These are phyloP conservation scores for Noctua pronuba DNA, from an alignment of 2,888 invertebrate genomes.

Conservation along the genomic window DNA sequence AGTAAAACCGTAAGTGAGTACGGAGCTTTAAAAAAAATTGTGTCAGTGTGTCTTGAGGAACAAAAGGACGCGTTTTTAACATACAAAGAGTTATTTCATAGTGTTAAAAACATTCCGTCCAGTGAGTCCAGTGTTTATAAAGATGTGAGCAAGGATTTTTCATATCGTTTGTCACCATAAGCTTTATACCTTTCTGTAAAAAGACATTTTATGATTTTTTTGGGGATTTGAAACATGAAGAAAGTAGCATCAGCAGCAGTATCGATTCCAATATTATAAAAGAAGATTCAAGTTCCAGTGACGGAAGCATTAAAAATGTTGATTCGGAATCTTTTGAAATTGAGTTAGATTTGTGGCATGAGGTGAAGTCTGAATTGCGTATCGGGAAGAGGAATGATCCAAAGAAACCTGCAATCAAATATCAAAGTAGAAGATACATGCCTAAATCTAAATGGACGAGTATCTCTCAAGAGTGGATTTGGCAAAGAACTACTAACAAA, in stretches of 20 bases:
- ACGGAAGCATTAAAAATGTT: background rate
- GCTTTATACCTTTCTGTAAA: constrained; percentile 1
- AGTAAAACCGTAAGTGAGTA: background rate
- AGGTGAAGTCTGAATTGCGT: background rate
- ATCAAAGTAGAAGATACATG: background rate
- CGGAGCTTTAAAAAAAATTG: no score
- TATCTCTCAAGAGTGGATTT: constrained; percentile 7
- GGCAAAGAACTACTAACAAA: background rate
- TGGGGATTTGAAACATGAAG: background rate
- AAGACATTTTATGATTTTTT: constrained; percentile 4
- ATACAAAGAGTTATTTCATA: no score
- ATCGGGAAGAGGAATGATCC: background rate
- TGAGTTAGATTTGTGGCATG: constrained; percentile 1
- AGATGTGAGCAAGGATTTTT: constrained; percentile 4
- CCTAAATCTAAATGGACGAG: constrained; percentile 2
- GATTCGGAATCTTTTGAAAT: background rate
- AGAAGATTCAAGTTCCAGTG: constrained; percentile 3
- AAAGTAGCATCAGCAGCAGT: background rate
- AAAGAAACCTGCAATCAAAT: background rate
- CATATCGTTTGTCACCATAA: no score
- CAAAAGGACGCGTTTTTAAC: no score
- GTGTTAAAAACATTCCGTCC: no score
- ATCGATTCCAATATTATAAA: background rate
- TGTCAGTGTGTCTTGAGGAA: no score
- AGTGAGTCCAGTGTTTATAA: background rate